Evolutionary conservation across 2,888 invertebrate genomes (phyloP).

Genomic region (Balanococcus diminutus): DNA sequence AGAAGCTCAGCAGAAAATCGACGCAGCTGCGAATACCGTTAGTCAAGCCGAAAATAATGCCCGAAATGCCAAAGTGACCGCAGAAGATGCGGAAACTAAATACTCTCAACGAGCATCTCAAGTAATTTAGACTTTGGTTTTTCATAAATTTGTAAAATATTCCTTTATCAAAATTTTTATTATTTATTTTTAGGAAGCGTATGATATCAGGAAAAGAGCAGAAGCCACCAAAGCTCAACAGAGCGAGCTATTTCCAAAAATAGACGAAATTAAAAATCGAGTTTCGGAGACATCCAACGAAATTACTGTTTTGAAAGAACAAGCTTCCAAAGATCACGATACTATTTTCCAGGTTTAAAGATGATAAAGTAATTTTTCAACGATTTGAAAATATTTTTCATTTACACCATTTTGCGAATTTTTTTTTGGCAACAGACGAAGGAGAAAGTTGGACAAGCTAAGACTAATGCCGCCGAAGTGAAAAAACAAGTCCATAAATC

Average conservation of each 20-base stretch:
- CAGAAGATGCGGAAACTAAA: slow-evolving; percentile 77
- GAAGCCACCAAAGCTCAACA: slow-evolving; percentile 17
- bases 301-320: not conserved
- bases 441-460: slow-evolving; percentile 81
- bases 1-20: slow-evolving; percentile 74
- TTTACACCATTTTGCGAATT: not conserved
- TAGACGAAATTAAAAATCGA: slow-evolving; percentile 33
- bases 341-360: not conserved
- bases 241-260: not conserved
- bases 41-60: slow-evolving; percentile 80
- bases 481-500: slow-evolving; percentile 82
- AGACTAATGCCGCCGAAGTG: slow-evolving; percentile 80
- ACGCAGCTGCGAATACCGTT: slow-evolving; percentile 74
- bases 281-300: not conserved
- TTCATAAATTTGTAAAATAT: not conserved
- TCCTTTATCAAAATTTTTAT: no score
- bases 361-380: not conserved
- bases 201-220: slow-evolving; percentile 18
- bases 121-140: slow-evolving; percentile 64
- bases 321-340: slow-evolving; percentile 15
- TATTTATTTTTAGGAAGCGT: not conserved
- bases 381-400: not conserved
- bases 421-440: slow-evolving; percentile 66
- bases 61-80: slow-evolving; percentile 72
- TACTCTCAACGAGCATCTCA: slow-evolving; percentile 79